Base-by-base conservation (phyloP, 2,113 vertebrate genomes). In the Aepyceros melampus region DNA sequence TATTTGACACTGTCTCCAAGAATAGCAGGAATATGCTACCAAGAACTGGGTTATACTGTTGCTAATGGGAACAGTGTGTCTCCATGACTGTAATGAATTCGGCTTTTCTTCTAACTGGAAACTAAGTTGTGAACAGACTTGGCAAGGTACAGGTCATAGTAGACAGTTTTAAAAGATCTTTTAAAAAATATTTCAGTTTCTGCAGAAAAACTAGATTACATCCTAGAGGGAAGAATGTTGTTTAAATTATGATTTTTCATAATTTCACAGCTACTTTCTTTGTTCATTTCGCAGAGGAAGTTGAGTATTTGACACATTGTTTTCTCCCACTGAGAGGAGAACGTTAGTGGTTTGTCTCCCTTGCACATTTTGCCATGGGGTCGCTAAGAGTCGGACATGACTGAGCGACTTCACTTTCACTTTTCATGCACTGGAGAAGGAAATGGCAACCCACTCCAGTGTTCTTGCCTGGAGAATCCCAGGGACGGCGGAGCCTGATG, bases 71-170 rank as follows among this genome's bases (percentile, higher is more conserved):
- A 98, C 97, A 98, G 94, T 94, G 90, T 98, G 98, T 98, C 95
- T 98, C 96, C 96, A 91, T 58, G 95, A 86, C 90, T 82, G 55
- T 95, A 87, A 97, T 97, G 96, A 98, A 97, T 98, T 93, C 94
- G 64, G 95, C 96, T 97, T 98, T 98, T 98, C 90, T 97, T 97
- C 92, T 97, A 79, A 93, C 90, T 98, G 86, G 71, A 98, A 96
- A 96, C 85, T 94, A 96, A 96, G 94, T 97, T 97, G 88, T 97
- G 95, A 97, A 87, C 86, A 93, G 91, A 96, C 78, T 96, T 97
- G 96, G 95, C 94, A 98, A 96, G 78, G 76, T 64, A 43, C 31
- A 97, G 86, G 96, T 94, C 60, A 89, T 94, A 82, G 78, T 81
- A 88, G 81, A 85, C 53, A 64, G 55, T 64, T 96, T 96, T 43